Base-by-base conservation (phyloP, 2,888 invertebrate genomes). In the Thyatira batis region DNA sequence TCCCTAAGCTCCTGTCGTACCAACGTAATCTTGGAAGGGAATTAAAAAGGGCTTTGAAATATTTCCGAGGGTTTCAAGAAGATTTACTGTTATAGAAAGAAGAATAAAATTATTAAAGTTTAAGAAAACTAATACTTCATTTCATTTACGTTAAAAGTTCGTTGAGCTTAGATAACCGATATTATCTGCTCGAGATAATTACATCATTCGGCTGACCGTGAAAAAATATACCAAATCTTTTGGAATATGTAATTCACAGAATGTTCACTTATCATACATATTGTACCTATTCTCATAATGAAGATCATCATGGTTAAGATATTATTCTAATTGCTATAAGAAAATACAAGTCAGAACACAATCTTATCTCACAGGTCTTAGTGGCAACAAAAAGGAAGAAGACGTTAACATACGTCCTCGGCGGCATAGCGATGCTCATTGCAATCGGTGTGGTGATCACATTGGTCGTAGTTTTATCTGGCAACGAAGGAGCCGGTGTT, bases 371-470 rank as follows among this genome's bases (percentile, higher is more conserved):
- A 39, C 84, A 95, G 95, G 95, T 94, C 69, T 87, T 95, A 77
- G 93, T 94, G 63, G 90, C 93, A 49, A 91, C 91, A 65, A 93
- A 93, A 76, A 80, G 92, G 71, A 91, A 90, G 67, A 89, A 93
- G 82, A 91, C 92, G 72, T 81, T 92, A 64, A 93, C 93, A 55
- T 93, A 93, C 63, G 80, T 93, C 45, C 89, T 93, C 56, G 92
- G 93, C 21, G 92, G 93, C 11, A 82, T 93, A 46, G 92, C 89
- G 10, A 88, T 94, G 72, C 71, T 94, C 49, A 85, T 93, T 20
- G 89, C 93, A 0, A 80, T 95, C 44, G 94, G 92, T 6, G 87
- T 95, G 5, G 87, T 95, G n/a, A 86, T 95, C 28, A 90, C 94
- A 0, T 87, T 95, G 11, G 89, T 93, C 11, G 92, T 95, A 8